These are phyloP conservation scores for Eulemur albifrons DNA, from an alignment of 2,797 vertebrate genomes.

Conservation along the genomic window DNA sequence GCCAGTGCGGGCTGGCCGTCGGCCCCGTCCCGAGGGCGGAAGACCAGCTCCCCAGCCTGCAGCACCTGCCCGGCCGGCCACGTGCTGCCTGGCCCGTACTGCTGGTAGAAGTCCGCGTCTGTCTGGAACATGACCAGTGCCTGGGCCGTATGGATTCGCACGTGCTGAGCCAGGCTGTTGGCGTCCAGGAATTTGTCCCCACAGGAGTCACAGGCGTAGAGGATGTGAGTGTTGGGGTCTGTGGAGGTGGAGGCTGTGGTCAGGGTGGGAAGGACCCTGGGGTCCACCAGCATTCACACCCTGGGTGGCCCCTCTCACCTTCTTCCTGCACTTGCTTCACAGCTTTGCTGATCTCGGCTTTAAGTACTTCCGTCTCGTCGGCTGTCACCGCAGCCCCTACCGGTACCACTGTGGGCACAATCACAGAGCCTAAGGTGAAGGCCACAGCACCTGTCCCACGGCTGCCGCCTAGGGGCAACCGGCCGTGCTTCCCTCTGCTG, in stretches of 20 bases:
- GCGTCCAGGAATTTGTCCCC: conserved; percentile 98
- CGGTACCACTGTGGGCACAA: conserved; percentile 89
- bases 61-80: conserved; percentile 95
- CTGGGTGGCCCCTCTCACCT: conserved; percentile 85
- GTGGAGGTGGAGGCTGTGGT: conserved; percentile 45
- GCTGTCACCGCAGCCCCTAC: conserved; percentile 91
- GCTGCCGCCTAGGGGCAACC: background rate
- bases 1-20: conserved; percentile 66
- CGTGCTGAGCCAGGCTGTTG: conserved; percentile 94
- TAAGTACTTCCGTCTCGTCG: conserved; percentile 95
- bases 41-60: conserved; percentile 91
- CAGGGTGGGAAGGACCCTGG: background rate
- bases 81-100: conserved; percentile 85
- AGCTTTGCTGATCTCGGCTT: conserved; percentile 97
- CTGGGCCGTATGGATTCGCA: conserved; percentile 98
- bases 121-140: conserved; percentile 99
- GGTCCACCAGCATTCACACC: background rate
- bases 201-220: conserved; percentile 97
- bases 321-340: conserved; percentile 98
- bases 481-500: background rate
- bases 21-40: conserved; percentile 84
- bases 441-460: background rate
- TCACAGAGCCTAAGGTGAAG: conserved; percentile 34
- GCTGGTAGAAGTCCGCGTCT: conserved; percentile 97
- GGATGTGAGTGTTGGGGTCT: conserved; percentile 98